These are phyloP conservation scores for Heterocephalus glaber DNA, from an alignment of 2,113 vertebrate genomes.

Conservation along the genomic window DNA sequence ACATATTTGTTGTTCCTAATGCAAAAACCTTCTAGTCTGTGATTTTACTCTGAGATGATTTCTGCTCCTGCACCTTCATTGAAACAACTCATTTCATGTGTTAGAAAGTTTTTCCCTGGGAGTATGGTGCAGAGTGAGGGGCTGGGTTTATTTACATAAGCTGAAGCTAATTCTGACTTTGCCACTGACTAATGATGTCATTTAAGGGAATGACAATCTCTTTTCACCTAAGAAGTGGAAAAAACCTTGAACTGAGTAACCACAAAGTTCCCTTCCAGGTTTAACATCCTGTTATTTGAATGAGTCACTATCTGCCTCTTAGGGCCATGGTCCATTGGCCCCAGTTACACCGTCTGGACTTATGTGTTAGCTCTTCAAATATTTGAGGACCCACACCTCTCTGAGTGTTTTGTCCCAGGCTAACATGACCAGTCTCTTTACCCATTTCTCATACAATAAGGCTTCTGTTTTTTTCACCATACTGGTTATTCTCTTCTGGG, in stretches of 20 bases:
- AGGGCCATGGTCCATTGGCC: neutral
- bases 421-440: neutral
- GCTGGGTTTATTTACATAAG: neutral
- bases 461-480: neutral
- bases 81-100: neutral
- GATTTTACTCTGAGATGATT: neutral
- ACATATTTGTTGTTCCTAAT: neutral
- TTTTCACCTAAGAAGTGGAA: slow-evolving; percentile 34
- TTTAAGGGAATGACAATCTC: neutral
- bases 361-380: neutral
- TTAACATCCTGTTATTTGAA: neutral
- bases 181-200: neutral
- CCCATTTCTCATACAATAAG: neutral
- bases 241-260: slow-evolving; percentile 38
- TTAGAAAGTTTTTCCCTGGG: neutral
- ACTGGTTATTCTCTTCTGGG: neutral
- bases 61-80: neutral
- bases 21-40: neutral
- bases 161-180: neutral
- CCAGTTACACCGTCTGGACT: neutral
- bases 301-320: neutral
- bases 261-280: slow-evolving; percentile 14
- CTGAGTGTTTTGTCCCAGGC: neutral
- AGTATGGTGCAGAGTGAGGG: neutral
- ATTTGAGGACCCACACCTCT: neutral